Evolutionary conservation across 2,113 vertebrate genomes (phyloP).

Genomic region (Albula goreensis): DNA sequence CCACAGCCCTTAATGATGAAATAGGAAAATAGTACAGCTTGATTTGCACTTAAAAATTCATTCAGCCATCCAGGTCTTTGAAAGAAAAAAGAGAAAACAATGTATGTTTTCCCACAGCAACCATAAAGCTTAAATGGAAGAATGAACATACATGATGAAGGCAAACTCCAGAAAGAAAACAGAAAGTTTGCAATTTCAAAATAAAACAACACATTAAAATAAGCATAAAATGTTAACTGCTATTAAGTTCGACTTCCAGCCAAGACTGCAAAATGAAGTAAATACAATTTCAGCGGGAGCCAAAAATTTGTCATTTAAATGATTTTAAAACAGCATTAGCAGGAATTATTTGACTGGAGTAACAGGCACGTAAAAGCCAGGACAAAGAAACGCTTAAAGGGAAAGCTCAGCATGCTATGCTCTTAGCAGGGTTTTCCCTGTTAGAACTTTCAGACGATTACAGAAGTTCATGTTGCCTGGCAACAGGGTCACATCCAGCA

Average conservation of each 20-base stretch:
- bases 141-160: background rate
- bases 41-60: background rate
- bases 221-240: background rate
- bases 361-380: background rate
- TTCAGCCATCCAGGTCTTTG: too few relatives aligned
- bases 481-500: slow-evolving; percentile 62
- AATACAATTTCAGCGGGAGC: slow-evolving; percentile 7
- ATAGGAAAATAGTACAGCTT: background rate
- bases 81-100: background rate
- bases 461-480: slow-evolving; percentile 64
- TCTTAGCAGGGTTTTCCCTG: background rate
- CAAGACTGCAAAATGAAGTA: background rate
- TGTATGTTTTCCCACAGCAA: background rate
- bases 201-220: background rate
- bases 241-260: background rate
- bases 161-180: background rate
- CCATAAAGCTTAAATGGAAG: background rate
- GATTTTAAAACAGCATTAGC: background rate
- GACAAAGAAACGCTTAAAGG: background rate
- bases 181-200: background rate
- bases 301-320: background rate
- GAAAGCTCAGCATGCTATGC: background rate
- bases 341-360: background rate
- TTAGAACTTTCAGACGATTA: slow-evolving; percentile 49
- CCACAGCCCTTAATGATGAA: background rate